A percentile compares a stretch with the other conserved stretches of the same genome.
Evolutionary conservation across 2,888 invertebrate genomes (phyloP).

Genomic region (Melanotus villosus): DNA sequence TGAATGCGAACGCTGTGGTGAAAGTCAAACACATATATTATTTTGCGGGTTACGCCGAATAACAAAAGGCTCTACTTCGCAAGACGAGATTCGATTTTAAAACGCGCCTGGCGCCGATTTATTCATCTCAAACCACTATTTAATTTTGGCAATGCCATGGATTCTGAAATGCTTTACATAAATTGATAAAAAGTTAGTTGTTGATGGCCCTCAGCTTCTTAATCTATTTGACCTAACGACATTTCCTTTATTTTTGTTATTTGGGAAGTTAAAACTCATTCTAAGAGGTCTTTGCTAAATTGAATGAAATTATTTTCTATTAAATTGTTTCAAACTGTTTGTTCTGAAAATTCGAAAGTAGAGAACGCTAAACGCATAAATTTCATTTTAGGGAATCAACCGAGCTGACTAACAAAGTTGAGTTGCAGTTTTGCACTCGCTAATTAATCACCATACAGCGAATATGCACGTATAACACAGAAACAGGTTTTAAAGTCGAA

Average conservation of each 20-base stretch:
- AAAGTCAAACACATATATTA: neutral
- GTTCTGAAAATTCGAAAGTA: no score
- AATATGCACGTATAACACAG: no score
- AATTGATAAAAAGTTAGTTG: slow-evolving; percentile 5
- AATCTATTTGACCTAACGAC: no score
- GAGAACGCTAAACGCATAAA: no score
- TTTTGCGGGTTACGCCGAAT: neutral
- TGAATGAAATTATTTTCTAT: no score
- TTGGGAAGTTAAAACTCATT: no score
- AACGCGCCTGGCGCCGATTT: slow-evolving; percentile 25
- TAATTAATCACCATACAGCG: neutral
- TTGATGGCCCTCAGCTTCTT: no score
- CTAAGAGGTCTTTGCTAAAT: no score
- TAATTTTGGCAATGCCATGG: slow-evolving; percentile 24
- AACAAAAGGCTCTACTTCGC: slow-evolving; percentile 2
- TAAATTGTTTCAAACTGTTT: no score
- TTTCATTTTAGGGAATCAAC: no score
- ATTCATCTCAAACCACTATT: slow-evolving; percentile 13
- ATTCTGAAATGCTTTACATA: neutral
- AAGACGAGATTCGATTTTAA: slow-evolving; percentile 9
- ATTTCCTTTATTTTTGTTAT: no score
- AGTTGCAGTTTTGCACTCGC: slow-evolving; percentile 7
- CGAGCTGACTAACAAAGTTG: neutral
- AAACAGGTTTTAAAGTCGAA: no score
- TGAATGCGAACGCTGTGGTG: neutral